Evolutionary conservation across 2,113 vertebrate species (phyloP), one percentile per base, ranked within the genome.

Genomic region (Conger conger): DNA sequence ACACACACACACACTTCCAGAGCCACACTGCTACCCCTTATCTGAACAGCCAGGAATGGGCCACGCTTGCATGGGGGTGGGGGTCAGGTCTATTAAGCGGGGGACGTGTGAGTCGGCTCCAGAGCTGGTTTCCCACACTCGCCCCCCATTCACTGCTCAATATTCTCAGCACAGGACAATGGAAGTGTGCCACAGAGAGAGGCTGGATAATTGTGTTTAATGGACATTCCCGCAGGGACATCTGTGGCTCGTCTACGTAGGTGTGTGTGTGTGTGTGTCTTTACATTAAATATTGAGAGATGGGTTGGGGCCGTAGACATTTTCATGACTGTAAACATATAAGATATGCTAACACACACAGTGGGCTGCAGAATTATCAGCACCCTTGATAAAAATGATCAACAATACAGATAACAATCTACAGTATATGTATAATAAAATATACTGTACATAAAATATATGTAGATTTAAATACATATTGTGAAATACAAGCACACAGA

Each of bases 61-160:
- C 89, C 89, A 92, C 92, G 94, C 93, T 94, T 87, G 83, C 88
- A 9, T 82, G 63, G 84, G 80, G 87, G n/a, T n/a, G n/a, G 88
- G 90, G 93, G 93, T 94, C 91, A 92, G 85, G 38, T 84, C 91
- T 90, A 93, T 93, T 94, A 93, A 94, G 90, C 91, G 87, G 81
- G 86, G 86, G 91, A 93, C 88, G 92, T 93, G 93, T 94, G 94
- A 93, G 94, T 92, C 91, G 90, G 90, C 90, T 87, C 86, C 83
- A 37, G 82, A 87, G 87, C 83, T 87, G 87, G 88, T 93, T 95
- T 95, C 94, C 93, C 93, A 94, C 93, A 94, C 92, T 93, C 89
- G 81, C 87, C 86, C 82, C 87, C 92, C 91, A 89, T 93, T 94
- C 93, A 88, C 83, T 35, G 90, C 85, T 87, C 88, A 87, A 92